A percentile compares a stretch with the other conserved stretches of the same genome.
These are phyloP conservation scores for Palythoa grandis DNA, from an alignment of 92 coral and sea anemone species.

Conservation along the genomic window DNA sequence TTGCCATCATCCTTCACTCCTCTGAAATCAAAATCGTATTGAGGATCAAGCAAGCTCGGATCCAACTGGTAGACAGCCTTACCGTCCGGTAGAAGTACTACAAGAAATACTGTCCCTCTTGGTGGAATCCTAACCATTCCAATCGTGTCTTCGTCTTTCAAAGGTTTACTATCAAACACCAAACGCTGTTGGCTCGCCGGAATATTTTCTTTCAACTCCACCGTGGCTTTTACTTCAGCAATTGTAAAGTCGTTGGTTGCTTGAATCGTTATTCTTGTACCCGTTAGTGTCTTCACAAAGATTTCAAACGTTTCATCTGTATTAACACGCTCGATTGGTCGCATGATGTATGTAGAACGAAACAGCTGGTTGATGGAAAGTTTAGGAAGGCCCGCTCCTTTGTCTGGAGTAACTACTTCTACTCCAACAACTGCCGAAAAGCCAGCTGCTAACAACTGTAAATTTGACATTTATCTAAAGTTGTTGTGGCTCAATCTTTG, in stretches of 20 bases:
- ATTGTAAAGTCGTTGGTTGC: constrained; percentile 46
- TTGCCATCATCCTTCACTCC: constrained; percentile 63
- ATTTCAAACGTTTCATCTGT: constrained; percentile 35
- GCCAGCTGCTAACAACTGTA: constrained; percentile 59
- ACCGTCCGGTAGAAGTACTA: constrained; percentile 25
- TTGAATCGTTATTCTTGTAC: constrained; percentile 24
- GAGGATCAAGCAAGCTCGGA: constrained; percentile 47
- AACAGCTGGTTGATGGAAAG: constrained; percentile 58
- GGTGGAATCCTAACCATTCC: constrained; percentile 24
- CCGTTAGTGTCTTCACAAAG: constrained; percentile 46
- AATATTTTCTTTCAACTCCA: constrained; percentile 42
- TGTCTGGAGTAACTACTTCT: constrained; percentile 45
- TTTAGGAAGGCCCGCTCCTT: constrained; percentile 45
- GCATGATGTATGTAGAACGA: constrained; percentile 46
- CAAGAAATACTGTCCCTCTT: constrained; percentile 41
- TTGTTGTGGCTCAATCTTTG: not conserved
- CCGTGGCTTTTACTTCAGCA: constrained; percentile 46
- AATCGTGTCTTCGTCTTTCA: constrained; percentile 47
- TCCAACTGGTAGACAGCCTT: constrained; percentile 41
- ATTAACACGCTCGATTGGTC: constrained; percentile 32
- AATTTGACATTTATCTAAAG: constrained; percentile 18
- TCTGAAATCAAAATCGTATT: constrained; percentile 58
- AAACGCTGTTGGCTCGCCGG: constrained; percentile 34
- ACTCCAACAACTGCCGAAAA: constrained; percentile 64
- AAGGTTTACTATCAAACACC: constrained; percentile 33